Base-by-base conservation (phyloP, 1,140 invertebrate genomes). In the Brachionus koreanus region DNA sequence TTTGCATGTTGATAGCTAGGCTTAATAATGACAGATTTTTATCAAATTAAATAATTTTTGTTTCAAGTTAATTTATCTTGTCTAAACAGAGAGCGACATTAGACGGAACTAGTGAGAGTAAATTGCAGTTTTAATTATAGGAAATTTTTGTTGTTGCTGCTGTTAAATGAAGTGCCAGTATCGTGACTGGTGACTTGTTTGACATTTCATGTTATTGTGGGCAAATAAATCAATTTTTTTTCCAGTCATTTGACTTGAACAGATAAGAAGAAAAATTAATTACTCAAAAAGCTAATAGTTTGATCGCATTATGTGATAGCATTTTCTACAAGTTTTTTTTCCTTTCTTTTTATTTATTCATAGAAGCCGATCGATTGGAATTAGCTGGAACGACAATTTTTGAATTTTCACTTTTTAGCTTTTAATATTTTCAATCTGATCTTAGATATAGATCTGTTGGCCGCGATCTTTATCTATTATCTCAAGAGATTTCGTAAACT, bases 351-450 rank as follows among this genome's bases (percentile, higher is more conserved):
- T 12, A 5, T 5, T n/a, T 0, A 72, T 39, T 72, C 19, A 74
- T 74, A 23, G 5, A 19, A 74, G 69, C 69, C 69, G 42, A 74
- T 74, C 2, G n/a, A 72, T 29, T 65, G 65, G 42, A 49, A 74
- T 74, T 35, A n/a, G 12, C 43, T 74, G 39, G 69, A 74, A 74
- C 69, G 69, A 74, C 69, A 74, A 74, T 74, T 74, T 74, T 74
- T 49, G 19, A 74, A 74, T 74, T 74, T 74, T 74, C 69, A 74
- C 69, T 74, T 74, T 74, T 74, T 74, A 13, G 9, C 42, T 74
- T 74, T 74, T 13, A 29, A 25, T 5, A 13, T 13, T 19, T 23
- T 19, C 69, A 74, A 74, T 74, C 69, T 46, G 69, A 74, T 74
- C 65, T 29, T 43, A 74, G 69, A 74, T 74, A 74, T 6, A 19